A percentile compares a stretch with the other conserved stretches of the same genome.
Conservation (phyloP, 2,888 invertebrate genomes). For the Ormyrus labotus region DNA sequence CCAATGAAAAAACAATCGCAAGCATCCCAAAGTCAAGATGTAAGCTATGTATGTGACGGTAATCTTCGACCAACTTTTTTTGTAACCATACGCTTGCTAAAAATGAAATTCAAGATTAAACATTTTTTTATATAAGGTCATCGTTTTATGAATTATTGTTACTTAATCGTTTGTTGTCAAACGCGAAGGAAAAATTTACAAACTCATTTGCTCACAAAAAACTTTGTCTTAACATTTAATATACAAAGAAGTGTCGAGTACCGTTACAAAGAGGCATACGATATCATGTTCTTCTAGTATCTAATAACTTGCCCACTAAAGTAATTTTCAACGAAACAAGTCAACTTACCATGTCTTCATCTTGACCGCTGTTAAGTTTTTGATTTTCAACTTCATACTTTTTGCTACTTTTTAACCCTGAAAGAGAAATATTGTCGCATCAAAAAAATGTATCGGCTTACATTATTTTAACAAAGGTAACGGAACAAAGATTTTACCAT, state of each 20-base stretch:
- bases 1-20: slow-evolving; percentile 81
- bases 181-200: too few species aligned
- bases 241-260: too few species aligned
- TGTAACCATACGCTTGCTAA: slow-evolving; percentile 78
- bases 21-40: slow-evolving; percentile 77
- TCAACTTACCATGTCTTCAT: slow-evolving; percentile 78
- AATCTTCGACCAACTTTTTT: slow-evolving; percentile 69
- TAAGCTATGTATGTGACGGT: slow-evolving; percentile 75
- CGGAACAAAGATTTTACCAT: slow-evolving; percentile 65
- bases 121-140: not conserved
- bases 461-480: not conserved
- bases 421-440: slow-evolving; percentile 31
- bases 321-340: not conserved
- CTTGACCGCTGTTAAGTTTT: slow-evolving; percentile 77
- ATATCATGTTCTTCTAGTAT: too few species aligned
- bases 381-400: slow-evolving; percentile 67
- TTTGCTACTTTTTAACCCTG: slow-evolving; percentile 67
- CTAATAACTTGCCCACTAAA: too few species aligned
- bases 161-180: too few species aligned
- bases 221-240: too few species aligned
- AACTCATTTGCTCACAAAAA: too few species aligned
- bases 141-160: too few species aligned
- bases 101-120: slow-evolving; percentile 33
- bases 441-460: too few species aligned
- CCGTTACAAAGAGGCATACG: too few species aligned